Evolutionary conservation across 2,888 invertebrate genomes (phyloP).

Genomic region (Sussaba pulchella): DNA sequence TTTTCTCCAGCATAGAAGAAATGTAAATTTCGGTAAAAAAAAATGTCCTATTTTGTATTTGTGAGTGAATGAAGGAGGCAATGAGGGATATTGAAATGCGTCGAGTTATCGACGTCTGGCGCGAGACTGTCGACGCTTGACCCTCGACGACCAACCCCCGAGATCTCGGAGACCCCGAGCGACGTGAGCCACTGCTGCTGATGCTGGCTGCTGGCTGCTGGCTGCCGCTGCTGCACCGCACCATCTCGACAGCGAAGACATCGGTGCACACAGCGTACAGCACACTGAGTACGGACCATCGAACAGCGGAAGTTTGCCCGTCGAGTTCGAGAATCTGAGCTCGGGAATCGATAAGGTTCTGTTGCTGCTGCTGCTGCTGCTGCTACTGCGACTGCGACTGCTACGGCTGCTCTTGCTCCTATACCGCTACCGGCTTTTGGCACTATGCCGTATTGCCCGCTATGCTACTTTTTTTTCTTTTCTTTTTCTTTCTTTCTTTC

Average conservation of each 20-base stretch:
- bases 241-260: conserved; percentile 54
- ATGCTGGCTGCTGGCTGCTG: background rate
- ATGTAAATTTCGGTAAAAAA: too few relatives aligned
- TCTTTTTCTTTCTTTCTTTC: conserved; percentile 27
- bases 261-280: conserved; percentile 37
- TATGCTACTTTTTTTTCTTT: conserved; percentile 20
- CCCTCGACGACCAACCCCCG: conserved; percentile 57
- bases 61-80: conserved; percentile 6
- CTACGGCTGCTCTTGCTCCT: conserved; percentile 35
- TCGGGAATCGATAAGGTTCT: conserved; percentile 70
- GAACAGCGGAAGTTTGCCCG: conserved; percentile 67
- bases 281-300: conserved; percentile 66
- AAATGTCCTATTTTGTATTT: too few relatives aligned
- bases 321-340: conserved; percentile 71
- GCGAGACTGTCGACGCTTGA: conserved; percentile 59
- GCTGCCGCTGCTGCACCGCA: conserved; percentile 39
- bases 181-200: conserved; percentile 7
- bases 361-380: conserved; percentile 33
- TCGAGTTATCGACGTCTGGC: conserved; percentile 63
- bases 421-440: conserved; percentile 41
- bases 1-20: too few relatives aligned
- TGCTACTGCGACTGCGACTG: conserved; percentile 3
- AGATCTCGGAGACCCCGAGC: conserved; percentile 55
- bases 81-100: conserved; percentile 62
- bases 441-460: conserved; percentile 31